Conservation (phyloP, 2,113 vertebrate genomes). For the Psittacula cyanocephala region DNA sequence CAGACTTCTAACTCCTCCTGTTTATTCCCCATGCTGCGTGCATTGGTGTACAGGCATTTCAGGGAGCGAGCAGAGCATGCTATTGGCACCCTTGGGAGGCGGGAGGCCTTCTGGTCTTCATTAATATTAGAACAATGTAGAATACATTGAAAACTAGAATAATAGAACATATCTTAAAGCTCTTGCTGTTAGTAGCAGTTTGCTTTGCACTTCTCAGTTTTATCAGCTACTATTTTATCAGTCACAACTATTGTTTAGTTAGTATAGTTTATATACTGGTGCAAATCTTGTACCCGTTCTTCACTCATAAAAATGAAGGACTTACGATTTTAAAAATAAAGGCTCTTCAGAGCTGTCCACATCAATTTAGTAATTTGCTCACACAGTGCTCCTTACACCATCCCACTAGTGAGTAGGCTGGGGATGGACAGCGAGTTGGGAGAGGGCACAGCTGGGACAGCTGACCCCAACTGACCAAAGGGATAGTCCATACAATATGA, state of each 20-base stretch:
- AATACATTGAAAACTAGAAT: too few species aligned
- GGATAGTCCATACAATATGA: background rate
- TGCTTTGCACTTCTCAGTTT: background rate
- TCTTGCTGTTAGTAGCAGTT: background rate
- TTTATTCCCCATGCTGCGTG: too few species aligned
- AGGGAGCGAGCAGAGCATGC: too few species aligned
- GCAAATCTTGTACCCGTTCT: background rate
- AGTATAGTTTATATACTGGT: background rate
- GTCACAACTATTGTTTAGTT: background rate
- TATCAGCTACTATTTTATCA: background rate
- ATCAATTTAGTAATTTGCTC: background rate
- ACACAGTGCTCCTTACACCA: background rate
- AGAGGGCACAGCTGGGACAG: background rate
- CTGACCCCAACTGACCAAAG: background rate
- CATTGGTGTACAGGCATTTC: too few species aligned
- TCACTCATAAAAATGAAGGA: background rate
- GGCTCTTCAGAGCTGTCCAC: background rate
- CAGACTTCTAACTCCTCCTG: too few species aligned
- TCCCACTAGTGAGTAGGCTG: accelerated
- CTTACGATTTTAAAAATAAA: background rate
- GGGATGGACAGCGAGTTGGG: background rate
- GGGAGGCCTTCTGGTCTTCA: too few species aligned
- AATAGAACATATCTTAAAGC: background rate
- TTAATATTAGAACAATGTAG: too few species aligned
- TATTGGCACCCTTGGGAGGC: too few species aligned